Conservation (phyloP, 2,113 vertebrate species). For the Benitochromis conjunctus region DNA sequence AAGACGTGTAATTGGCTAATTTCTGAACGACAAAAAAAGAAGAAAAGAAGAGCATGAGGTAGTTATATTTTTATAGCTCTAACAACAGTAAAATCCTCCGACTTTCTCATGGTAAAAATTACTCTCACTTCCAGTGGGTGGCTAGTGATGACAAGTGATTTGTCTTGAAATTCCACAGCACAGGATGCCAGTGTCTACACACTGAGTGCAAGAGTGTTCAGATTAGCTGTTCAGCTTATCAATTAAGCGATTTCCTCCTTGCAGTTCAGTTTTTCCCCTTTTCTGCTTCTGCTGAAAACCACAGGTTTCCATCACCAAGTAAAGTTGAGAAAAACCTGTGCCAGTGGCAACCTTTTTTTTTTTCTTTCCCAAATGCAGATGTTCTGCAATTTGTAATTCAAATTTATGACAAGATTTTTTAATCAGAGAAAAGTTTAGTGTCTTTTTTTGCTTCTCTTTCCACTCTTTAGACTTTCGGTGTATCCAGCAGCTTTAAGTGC, state of each 20-base stretch:
- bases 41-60: neutral
- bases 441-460: neutral
- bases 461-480: neutral
- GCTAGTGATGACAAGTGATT: neutral
- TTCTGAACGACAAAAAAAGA: neutral
- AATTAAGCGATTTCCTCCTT: neutral
- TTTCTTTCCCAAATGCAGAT: fast-evolving
- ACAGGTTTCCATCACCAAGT: neutral
- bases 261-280: neutral
- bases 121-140: neutral
- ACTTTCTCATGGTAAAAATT: neutral
- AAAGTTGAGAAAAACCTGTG: neutral
- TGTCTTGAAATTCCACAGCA: neutral
- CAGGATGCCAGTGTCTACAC: neutral
- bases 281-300: neutral
- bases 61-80: neutral
- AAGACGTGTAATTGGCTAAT: neutral
- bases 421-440: neutral
- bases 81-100: neutral
- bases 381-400: neutral
- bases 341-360: neutral
- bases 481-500: neutral
- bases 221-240: neutral
- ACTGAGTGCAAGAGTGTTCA: neutral
- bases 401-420: neutral